Conservation (phyloP, 37 sponge, comb jelly and placozoan genomes). For the Chondrosia reniformis region DNA sequence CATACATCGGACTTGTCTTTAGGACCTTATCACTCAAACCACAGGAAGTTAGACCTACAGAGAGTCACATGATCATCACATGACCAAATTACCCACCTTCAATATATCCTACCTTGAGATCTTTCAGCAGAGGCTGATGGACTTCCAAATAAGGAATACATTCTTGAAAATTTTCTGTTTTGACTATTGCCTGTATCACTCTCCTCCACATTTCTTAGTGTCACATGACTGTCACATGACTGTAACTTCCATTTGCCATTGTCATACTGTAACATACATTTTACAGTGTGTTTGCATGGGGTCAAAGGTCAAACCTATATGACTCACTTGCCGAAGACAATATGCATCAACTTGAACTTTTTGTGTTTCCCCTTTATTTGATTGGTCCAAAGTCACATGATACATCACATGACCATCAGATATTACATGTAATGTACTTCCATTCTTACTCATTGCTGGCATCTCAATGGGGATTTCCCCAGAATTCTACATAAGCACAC, state of each 20-base stretch:
- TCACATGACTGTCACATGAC: slow-evolving; percentile 31
- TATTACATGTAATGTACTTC: neutral
- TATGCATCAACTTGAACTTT: neutral
- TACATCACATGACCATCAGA: slow-evolving; percentile 23
- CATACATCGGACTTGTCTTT: slow-evolving; percentile 30
- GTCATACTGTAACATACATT: too few relatives aligned
- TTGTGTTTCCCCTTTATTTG: neutral
- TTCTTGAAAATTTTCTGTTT: neutral
- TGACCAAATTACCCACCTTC: neutral
- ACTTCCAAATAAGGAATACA: slow-evolving; percentile 20
- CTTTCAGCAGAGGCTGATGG: neutral
- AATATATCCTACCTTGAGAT: neutral
- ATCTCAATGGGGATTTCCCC: too few relatives aligned
- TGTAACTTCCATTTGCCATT: neutral
- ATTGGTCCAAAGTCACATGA: slow-evolving; percentile 25
- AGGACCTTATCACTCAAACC: slow-evolving; percentile 34
- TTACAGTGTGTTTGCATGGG: neutral
- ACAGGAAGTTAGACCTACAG: slow-evolving; percentile 31
- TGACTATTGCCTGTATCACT: neutral
- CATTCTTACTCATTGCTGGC: too few relatives aligned
- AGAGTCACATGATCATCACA: neutral
- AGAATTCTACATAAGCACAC: too few relatives aligned
- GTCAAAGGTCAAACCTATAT: neutral
- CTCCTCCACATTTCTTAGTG: neutral
- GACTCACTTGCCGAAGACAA: too few relatives aligned